Evolutionary conservation across 2,797 vertebrate species (phyloP).

Genomic region (Oreochromis grahami): DNA sequence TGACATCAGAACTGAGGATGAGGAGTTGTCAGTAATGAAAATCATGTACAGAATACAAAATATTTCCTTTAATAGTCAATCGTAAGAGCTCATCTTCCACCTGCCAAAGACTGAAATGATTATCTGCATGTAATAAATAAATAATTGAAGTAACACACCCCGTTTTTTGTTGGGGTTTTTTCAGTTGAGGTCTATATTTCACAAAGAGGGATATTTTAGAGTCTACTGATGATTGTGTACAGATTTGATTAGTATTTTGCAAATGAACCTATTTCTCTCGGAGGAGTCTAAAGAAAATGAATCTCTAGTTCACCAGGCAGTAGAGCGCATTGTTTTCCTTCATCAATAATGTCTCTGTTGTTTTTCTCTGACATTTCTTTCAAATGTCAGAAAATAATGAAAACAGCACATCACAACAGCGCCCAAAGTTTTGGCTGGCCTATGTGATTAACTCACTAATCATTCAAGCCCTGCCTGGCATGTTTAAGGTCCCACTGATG

Average conservation of each 20-base stretch:
- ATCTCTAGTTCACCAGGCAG: not conserved
- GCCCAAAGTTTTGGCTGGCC: not conserved
- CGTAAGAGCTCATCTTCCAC: not conserved
- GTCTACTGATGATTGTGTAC: not conserved
- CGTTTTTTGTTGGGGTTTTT: not conserved
- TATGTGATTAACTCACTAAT: not conserved
- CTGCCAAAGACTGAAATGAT: not conserved
- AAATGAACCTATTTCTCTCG: not conserved
- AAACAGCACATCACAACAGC: not conserved
- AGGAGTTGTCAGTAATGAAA: not conserved
- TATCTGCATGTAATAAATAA: not conserved
- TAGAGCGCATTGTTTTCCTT: not conserved
- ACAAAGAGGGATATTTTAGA: not conserved
- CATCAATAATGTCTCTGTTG: slow-evolving; percentile 2
- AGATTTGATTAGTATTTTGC: not conserved
- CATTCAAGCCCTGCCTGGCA: not conserved
- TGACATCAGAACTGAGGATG: not conserved
- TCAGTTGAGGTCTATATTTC: not conserved
- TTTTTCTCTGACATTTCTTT: slow-evolving; percentile 8
- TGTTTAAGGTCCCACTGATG: not conserved
- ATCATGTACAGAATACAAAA: not conserved
- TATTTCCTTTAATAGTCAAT: not conserved
- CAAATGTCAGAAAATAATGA: slow-evolving; percentile 14
- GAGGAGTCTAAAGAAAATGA: not conserved
- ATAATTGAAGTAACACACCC: not conserved